These are phyloP conservation scores for Somateria mollissima DNA, from an alignment of 2,797 vertebrate genomes.

Conservation along the genomic window DNA sequence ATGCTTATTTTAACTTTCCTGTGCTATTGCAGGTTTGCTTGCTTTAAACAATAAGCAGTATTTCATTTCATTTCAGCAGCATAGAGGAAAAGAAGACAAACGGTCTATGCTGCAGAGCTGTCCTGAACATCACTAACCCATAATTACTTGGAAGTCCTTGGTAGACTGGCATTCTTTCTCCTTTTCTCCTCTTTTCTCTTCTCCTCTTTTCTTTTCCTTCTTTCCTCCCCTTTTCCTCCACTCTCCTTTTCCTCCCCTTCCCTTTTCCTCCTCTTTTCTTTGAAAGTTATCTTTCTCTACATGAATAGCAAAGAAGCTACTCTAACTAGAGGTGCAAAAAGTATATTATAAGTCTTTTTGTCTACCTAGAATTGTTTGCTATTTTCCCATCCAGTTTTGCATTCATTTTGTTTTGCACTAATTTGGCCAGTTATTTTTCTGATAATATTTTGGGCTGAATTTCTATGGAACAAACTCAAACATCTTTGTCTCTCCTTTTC, in stretches of 20 bases:
- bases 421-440: not conserved
- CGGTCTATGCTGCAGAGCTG: not conserved
- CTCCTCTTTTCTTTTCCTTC: too few species aligned
- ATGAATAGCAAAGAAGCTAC: not conserved
- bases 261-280: not conserved
- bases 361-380: too few species aligned
- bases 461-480: not conserved
- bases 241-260: too few species aligned
- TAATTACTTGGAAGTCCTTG: not conserved
- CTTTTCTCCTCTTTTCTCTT: not conserved
- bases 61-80: not conserved
- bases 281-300: not conserved
- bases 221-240: too few species aligned
- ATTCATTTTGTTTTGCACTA: not conserved
- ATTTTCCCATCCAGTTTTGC: not conserved
- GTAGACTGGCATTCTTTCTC: not conserved
- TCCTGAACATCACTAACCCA: not conserved
- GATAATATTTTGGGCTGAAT: not conserved
- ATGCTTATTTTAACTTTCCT: not conserved
- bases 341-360: not conserved
- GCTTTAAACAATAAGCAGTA: not conserved
- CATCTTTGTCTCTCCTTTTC: not conserved
- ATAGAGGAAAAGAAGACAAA: not conserved
- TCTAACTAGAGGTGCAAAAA: not conserved
- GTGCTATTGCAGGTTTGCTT: not conserved